Conservation (phyloP, 2,888 invertebrate genomes). For the Tryphoninae sp. region DNA sequence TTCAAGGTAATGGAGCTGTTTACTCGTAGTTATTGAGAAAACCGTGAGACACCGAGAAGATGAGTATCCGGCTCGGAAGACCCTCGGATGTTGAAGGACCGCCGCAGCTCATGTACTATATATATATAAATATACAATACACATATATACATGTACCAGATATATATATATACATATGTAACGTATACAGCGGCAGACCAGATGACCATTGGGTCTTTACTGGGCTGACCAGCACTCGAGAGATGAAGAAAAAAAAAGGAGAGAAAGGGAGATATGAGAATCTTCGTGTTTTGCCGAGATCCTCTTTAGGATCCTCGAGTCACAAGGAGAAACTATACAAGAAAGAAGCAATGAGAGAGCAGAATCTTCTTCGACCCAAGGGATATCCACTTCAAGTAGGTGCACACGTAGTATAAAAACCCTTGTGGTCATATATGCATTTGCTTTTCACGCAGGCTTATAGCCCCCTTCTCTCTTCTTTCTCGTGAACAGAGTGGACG, state of each 20-base stretch:
- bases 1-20: slow-evolving; percentile 44
- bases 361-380: slow-evolving; percentile 56
- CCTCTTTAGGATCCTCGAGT: slow-evolving; percentile 66
- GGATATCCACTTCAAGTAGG: slow-evolving; percentile 55
- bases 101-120: slow-evolving; percentile 16
- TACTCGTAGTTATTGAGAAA: slow-evolving; percentile 52
- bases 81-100: slow-evolving; percentile 16
- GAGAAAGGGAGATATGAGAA: slow-evolving; percentile 46
- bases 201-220: slow-evolving; percentile 58
- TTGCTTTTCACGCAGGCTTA: slow-evolving; percentile 60
- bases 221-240: slow-evolving; percentile 59
- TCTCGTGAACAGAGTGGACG: slow-evolving; percentile 18
- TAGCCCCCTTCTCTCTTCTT: slow-evolving; percentile 11
- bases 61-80: slow-evolving; percentile 29
- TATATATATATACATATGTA: slow-evolving; percentile 12
- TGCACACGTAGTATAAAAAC: slow-evolving; percentile 55
- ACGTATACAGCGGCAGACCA: slow-evolving; percentile 45
- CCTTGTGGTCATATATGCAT: slow-evolving; percentile 64
- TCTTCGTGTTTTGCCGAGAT: slow-evolving; percentile 75
- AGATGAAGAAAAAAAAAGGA: slow-evolving; percentile 15
- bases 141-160: not conserved
- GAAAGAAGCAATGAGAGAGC: slow-evolving; percentile 60
- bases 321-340: slow-evolving; percentile 58
- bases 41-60: slow-evolving; percentile 54
- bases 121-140: not conserved